Base-by-base conservation (phyloP, 2,113 vertebrate genomes). In the Antigone vipio region DNA sequence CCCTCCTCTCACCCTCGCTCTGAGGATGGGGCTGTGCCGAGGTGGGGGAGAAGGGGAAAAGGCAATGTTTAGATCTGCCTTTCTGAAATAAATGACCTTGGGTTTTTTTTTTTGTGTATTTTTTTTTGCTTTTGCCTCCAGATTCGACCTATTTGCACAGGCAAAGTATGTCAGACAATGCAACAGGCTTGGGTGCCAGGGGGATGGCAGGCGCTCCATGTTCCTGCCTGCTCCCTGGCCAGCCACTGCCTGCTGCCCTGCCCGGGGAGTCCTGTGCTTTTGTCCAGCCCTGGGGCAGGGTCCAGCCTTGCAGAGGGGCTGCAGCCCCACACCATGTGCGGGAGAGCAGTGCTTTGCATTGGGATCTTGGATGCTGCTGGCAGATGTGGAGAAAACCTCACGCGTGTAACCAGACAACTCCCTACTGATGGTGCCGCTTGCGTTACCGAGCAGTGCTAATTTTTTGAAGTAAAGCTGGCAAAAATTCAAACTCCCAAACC, bases 301-400 rank as follows among this genome's bases (percentile, higher is more conserved):
- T 45, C 56, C 12, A 4, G 14, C 27, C 47, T 78, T 9, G 7
- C 4, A 6, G 82, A 47, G 30, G 15, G 64, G 30, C 15, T 0
- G 0, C 75, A 94, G 66, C 19, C 38, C 32, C 26, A 5, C 0
- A 0, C 27, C 10, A 8, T 18, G 11, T 52, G 27, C 3, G 2
- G 50, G 24, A 87, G 16, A 53, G 22, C 27, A 34, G 80, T 11
- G 12, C 50, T 76, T 93, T 32, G 27, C 29, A 4, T 15, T 40
- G 74, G 74, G 87, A 71, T 93, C 75, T 73, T 50, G 62, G 89
- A 92, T 96, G 96, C 78, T 97, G 83, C 29, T 86, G 85, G 87
- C 88, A 97, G 92, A 93, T 73, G 80, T 89, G 95, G 95, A 96
- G 88, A 38, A 83, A 69, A 58, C 52, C 56, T 75, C 56, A 44